phyloP scores from a whole-genome alignment of 2,888 invertebrate genomes.

The Andrena bucephala region DNA sequence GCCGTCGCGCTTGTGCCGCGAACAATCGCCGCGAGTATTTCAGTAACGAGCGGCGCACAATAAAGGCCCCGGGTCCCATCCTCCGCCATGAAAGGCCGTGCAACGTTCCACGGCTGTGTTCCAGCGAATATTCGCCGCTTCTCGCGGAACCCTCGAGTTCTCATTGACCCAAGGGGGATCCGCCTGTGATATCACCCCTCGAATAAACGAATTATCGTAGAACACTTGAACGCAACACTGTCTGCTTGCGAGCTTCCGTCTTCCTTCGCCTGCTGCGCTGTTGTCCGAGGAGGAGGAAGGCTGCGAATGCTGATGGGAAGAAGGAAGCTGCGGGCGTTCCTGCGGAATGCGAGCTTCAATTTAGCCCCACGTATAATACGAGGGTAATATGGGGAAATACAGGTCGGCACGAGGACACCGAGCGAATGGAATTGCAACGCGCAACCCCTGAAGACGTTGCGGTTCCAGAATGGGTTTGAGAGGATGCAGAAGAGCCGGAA shows the following conservation, averaged over 20 bases:
- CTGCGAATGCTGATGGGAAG: not conserved
- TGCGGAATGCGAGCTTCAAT: conserved; percentile 50
- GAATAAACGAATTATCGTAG: not conserved
- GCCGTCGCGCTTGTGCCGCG: conserved; percentile 34
- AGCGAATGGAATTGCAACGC: conserved; percentile 54
- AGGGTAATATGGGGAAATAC: conserved; percentile 33
- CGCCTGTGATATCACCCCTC: not conserved
- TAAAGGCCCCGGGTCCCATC: conserved; percentile 15
- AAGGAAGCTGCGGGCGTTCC: not conserved
- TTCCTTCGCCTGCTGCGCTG: no score
- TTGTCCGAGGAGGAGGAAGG: not conserved
- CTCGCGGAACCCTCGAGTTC: not conserved
- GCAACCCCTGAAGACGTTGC: conserved; percentile 25
- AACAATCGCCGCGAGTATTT: conserved; percentile 48
- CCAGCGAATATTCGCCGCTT: no score
- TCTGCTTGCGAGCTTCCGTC: not conserved
- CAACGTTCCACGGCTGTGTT: not conserved
- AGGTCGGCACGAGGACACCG: conserved; percentile 19
- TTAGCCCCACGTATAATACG: conserved; percentile 25
- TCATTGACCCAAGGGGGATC: not conserved
- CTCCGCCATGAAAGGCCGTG: not conserved
- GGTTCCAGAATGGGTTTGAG: not conserved
- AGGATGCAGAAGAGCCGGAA: conserved; percentile 7
- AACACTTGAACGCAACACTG: not conserved
- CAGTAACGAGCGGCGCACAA: conserved; percentile 50